phyloP scores from a whole-genome alignment of 1,140 invertebrate species.

The Drosophila auraria region DNA sequence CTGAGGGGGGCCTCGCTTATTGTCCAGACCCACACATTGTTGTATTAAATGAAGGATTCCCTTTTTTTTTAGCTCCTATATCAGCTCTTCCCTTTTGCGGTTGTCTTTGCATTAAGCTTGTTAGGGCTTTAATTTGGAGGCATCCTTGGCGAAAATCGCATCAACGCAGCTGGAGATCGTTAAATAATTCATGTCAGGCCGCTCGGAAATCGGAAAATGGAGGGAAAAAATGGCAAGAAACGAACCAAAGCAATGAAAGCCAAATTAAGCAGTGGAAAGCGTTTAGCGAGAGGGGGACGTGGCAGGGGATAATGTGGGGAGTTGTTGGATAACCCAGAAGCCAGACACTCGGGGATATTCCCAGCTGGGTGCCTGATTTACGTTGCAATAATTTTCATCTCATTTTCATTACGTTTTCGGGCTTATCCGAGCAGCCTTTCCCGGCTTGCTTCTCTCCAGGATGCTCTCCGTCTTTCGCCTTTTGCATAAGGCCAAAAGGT shows the following conservation, averaged over 20 bases:
- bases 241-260: slow-evolving; percentile 76
- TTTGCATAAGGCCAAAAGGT: slow-evolving; percentile 56
- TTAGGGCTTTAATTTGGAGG: slow-evolving; percentile 76
- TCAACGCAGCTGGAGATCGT: slow-evolving; percentile 79
- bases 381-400: slow-evolving; percentile 83
- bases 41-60: slow-evolving; percentile 71
- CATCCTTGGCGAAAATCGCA: slow-evolving; percentile 73
- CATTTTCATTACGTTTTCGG: slow-evolving; percentile 76
- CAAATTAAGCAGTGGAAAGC: slow-evolving; percentile 80
- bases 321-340: slow-evolving; percentile 43
- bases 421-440: slow-evolving; percentile 46
- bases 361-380: slow-evolving; percentile 78
- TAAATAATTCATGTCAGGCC: slow-evolving; percentile 81
- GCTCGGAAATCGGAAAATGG: slow-evolving; percentile 36
- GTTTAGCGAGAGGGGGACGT: slow-evolving; percentile 56
- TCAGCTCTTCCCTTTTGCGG: slow-evolving; percentile 34
- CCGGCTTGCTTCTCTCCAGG: slow-evolving; percentile 16
- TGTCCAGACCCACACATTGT: slow-evolving; percentile 68
- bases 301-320: slow-evolving; percentile 14
- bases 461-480: slow-evolving; percentile 6
- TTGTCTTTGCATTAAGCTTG: slow-evolving; percentile 74
- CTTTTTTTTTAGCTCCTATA: slow-evolving; percentile 8
- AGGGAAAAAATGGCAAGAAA: slow-evolving; percentile 26
- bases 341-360: slow-evolving; percentile 27
- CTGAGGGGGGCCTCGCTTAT: slow-evolving; percentile 43